Conservation (phyloP, 1,140 invertebrate species). For the Schlechtendalia chinensis region DNA sequence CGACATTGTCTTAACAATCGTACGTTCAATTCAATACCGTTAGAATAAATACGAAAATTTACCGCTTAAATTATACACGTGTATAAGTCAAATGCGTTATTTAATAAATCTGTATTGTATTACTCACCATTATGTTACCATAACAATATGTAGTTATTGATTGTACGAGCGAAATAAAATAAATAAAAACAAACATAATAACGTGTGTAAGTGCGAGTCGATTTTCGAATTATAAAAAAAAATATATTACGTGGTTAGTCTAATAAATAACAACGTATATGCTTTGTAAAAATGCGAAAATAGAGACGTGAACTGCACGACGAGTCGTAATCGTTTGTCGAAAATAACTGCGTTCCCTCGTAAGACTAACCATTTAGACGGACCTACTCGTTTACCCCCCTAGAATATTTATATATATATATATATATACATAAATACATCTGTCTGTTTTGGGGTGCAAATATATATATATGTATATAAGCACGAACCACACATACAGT, state of each 20-base stretch:
- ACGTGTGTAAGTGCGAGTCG: too few species aligned
- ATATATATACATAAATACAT: background rate
- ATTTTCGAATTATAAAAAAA: too few species aligned
- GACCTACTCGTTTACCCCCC: background rate
- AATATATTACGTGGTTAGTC: too few species aligned
- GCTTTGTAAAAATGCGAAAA: background rate
- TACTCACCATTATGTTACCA: background rate
- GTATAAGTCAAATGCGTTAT: background rate
- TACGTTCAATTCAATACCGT: too few species aligned
- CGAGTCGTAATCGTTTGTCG: background rate
- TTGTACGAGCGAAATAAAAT: background rate
- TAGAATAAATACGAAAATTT: too few species aligned
- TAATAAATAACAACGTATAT: too few species aligned
- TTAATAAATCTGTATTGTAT: background rate
- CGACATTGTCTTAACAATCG: too few species aligned
- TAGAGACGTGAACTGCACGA: background rate
- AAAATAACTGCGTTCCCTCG: background rate
- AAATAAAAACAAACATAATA: too few species aligned
- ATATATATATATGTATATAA: background rate
- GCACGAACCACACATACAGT: too few species aligned
- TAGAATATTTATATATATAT: background rate
- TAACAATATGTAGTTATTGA: background rate
- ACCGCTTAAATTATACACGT: too few species aligned
- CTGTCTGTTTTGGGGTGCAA: conserved; percentile 19
- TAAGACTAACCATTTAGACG: background rate